Conservation (phyloP, 2,113 vertebrate genomes). For the Sinocyclocheilus anophthalmus region DNA sequence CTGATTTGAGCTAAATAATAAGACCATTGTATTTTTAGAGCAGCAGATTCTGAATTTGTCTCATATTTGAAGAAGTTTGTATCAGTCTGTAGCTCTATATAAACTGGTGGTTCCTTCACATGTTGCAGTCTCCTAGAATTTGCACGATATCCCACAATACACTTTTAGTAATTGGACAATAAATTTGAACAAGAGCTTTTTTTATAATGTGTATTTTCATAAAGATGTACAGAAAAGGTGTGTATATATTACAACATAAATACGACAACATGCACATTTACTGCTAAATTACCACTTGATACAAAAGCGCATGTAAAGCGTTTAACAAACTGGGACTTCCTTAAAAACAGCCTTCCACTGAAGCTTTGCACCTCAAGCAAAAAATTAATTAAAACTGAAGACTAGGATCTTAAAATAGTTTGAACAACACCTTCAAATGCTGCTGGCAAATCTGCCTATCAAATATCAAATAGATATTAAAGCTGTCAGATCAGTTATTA, state of each 20-base stretch:
- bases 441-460: slow-evolving; percentile 32
- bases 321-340: slow-evolving; percentile 27
- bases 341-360: slow-evolving; percentile 28
- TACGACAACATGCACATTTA: slow-evolving; percentile 64
- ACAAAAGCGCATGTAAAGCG: slow-evolving; percentile 63
- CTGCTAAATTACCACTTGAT: slow-evolving; percentile 45
- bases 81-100: too few relatives aligned
- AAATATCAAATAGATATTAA: slow-evolving; percentile 56
- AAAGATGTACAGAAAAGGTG: slow-evolving; percentile 66
- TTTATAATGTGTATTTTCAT: slow-evolving; percentile 71
- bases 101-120: too few relatives aligned
- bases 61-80: too few relatives aligned
- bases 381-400: slow-evolving; percentile 22
- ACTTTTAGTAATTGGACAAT: neutral
- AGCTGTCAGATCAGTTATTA: slow-evolving; percentile 59
- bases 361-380: slow-evolving; percentile 28
- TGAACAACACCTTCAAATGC: slow-evolving; percentile 55
- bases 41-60: too few relatives aligned
- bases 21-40: too few relatives aligned
- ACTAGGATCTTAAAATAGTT: slow-evolving; percentile 28
- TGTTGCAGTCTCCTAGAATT: neutral
- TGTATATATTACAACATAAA: slow-evolving; percentile 58
- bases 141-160: neutral
- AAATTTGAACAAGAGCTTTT: slow-evolving; percentile 21
- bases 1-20: too few relatives aligned